Evolutionary conservation across 2,113 vertebrate genomes (phyloP).

Genomic region (Tenrec ecaudatus): DNA sequence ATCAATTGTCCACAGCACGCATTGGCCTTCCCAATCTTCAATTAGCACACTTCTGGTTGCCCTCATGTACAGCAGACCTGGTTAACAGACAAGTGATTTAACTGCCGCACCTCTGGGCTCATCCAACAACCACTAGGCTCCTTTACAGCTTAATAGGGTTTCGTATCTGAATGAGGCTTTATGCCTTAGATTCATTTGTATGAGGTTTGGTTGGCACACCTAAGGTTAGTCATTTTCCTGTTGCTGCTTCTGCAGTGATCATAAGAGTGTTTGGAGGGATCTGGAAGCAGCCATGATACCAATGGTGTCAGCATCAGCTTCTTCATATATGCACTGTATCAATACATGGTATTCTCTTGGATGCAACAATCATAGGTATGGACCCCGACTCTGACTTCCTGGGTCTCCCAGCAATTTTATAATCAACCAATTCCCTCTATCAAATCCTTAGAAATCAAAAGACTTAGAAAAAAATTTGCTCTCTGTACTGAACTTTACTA

Average conservation of each 20-base stretch:
- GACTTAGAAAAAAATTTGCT: background rate
- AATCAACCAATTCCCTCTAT: background rate
- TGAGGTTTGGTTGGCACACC: background rate
- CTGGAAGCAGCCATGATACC: background rate
- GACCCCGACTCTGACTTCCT: background rate
- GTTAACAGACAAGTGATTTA: too few relatives aligned
- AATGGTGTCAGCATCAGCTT: background rate
- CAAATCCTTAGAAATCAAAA: background rate
- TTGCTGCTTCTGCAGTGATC: background rate
- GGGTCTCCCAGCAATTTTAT: background rate
- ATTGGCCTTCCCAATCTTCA: background rate
- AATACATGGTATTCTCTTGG: background rate
- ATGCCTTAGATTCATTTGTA: background rate
- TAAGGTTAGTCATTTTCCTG: background rate
- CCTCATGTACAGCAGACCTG: too few relatives aligned
- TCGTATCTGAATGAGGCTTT: background rate
- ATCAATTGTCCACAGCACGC: background rate
- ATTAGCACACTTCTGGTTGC: background rate
- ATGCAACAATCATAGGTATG: background rate
- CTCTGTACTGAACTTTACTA: background rate
- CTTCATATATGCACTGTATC: background rate
- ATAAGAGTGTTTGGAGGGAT: background rate
- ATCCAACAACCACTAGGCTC: background rate
- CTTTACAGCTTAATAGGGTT: background rate
- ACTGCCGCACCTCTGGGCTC: too few relatives aligned